These are phyloP conservation scores for Venustaconcha ellipsiformis DNA, from an alignment of 1,140 invertebrate genomes.

Conservation along the genomic window DNA sequence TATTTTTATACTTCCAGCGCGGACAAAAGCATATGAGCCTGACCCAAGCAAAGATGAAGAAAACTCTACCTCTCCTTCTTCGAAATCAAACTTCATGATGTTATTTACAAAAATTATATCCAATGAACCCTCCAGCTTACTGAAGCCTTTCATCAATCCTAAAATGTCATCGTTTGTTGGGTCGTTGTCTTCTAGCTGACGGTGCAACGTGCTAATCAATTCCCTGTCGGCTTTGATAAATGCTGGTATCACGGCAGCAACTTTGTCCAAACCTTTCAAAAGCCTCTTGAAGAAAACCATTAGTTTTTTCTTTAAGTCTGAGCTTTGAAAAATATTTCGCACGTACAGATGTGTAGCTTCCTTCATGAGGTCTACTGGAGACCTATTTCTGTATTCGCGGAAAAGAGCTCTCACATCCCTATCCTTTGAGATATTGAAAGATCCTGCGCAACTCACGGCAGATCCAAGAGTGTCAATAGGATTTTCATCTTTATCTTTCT, in stretches of 20 bases:
- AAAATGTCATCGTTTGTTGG: constrained; percentile 41
- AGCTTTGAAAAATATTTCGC: constrained; percentile 35
- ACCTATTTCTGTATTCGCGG: too few species aligned
- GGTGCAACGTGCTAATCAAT: constrained; percentile 40
- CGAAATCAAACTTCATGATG: constrained; percentile 52
- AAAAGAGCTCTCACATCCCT: too few species aligned
- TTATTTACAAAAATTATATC: constrained; percentile 54
- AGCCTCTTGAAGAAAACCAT: constrained; percentile 46
- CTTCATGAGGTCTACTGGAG: too few species aligned
- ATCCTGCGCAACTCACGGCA: too few species aligned
- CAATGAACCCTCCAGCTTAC: constrained; percentile 43
- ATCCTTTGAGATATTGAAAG: too few species aligned
- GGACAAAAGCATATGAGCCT: constrained; percentile 58
- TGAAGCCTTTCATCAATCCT: constrained; percentile 21
- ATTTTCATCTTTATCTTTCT: too few species aligned
- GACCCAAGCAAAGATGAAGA: too few species aligned
- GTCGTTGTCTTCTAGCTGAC: constrained; percentile 37
- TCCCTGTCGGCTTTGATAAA: constrained; percentile 51
- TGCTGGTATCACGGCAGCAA: constrained; percentile 49
- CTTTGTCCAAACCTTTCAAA: constrained; percentile 42
- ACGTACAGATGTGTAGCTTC: constrained; percentile 38
- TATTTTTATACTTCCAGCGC: constrained; percentile 29
- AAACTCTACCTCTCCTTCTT: constrained; percentile 37
- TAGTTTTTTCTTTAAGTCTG: constrained; percentile 32
- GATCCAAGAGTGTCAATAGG: too few species aligned